Base-by-base conservation (phyloP, 2,888 invertebrate genomes). In the Agrotis exclamationis region DNA sequence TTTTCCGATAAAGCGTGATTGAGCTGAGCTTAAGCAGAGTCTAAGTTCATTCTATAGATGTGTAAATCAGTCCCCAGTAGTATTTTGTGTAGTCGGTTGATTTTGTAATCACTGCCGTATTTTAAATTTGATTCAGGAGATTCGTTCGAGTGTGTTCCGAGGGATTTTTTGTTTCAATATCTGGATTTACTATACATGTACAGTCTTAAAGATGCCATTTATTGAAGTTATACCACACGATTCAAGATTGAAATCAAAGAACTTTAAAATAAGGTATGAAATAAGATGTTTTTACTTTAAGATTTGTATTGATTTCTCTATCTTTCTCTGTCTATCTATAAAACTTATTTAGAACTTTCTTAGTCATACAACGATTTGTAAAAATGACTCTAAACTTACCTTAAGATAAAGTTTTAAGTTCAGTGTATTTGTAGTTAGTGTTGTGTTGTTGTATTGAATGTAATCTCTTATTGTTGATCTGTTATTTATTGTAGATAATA, bases 401-500 rank as follows among this genome's bases (percentile, higher is more conserved):
- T 28, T 33, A 51, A 16, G 14, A 7, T 53, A 20, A 33, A 53
- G 6, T 39, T 48, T 20, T 28, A 16, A 9, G 20, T 50, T 44
- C 9, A 22, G 24, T 47, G n/a, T 76, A 59, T 2, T 59, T 54
- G 28, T 59, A 59, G 78, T 24, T 78, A 24, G 53, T 72, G 57
- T 73, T 79, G 63, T 54, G 54, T 79, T 63, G 53, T 75, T 79
- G 6, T 79, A 63, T 50, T 33, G 6, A 33, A 73, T 45, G 47
- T 44, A 48, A 48, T 1, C 2, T 50, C 28, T 7, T 33, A 48
- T 64, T 60, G 74, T 76, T 76, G 47, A 74, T 76, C 64, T 70
- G 62, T 76, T 76, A 74, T 64, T 72, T 70, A 69, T 72, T 74
- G 63, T 83, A 73, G 72, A 54, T 67, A 74, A 76, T 70, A 78